These are phyloP conservation scores for Pagrus major DNA, from an alignment of 2,113 vertebrate genomes.

Conservation along the genomic window DNA sequence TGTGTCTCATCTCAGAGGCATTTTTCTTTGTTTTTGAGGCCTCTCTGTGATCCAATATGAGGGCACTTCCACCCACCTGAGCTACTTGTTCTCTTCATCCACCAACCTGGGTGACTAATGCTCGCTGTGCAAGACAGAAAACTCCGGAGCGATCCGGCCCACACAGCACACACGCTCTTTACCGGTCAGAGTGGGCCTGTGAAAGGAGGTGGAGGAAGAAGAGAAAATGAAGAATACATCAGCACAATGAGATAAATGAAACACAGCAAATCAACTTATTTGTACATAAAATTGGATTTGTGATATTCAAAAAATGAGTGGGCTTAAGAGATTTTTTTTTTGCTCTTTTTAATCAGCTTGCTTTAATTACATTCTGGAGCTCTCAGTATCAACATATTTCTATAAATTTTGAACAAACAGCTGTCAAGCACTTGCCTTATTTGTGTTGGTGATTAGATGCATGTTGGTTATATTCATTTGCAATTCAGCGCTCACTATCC, in stretches of 20 bases:
- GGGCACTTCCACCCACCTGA: constrained; percentile 79
- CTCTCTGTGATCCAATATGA: constrained; percentile 68
- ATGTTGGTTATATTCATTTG: constrained; percentile 37
- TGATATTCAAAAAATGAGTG: constrained; percentile 30
- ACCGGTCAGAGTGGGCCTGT: constrained; percentile 56
- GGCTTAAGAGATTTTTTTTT: constrained; percentile 22
- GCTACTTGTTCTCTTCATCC: constrained; percentile 74
- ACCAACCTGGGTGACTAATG: constrained; percentile 79
- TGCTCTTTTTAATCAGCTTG: constrained; percentile 42
- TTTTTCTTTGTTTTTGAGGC: constrained; percentile 70
- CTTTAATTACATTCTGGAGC: constrained; percentile 42
- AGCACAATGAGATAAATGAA: constrained; percentile 50
- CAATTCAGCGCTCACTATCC: neutral
- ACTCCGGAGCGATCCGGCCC: constrained; percentile 62
- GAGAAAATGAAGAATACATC: constrained; percentile 31
- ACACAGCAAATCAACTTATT: constrained; percentile 53
- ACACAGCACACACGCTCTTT: constrained; percentile 70
- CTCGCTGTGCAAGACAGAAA: constrained; percentile 61
- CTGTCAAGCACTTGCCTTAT: constrained; percentile 16
- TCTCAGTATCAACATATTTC: constrained; percentile 13
- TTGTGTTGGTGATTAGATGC: constrained; percentile 31
- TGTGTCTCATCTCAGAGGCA: constrained; percentile 62
- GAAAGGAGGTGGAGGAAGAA: constrained; percentile 55
- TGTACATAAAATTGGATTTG: constrained; percentile 59
- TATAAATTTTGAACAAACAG: constrained; percentile 47